Evolutionary conservation across 2,113 vertebrate species (phyloP), one percentile per base, ranked within the genome.

Genomic region (Athene noctua): DNA sequence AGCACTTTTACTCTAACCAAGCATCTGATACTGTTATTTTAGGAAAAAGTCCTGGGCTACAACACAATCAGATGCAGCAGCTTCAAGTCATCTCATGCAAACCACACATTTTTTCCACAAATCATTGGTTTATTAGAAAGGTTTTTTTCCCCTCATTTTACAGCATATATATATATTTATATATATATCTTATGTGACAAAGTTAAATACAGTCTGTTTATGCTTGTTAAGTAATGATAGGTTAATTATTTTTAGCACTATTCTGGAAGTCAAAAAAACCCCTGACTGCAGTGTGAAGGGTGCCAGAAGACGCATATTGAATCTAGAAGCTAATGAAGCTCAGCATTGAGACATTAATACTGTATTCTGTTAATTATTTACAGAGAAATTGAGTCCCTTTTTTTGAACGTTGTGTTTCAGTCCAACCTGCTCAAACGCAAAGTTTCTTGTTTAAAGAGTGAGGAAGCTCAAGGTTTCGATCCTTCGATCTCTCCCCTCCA

Each of bases 71-170:
- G 17, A 15, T 26, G 47, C 29, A 34, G 36, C 85, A 55, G 74
- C 73, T 78, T 42, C 61, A 20, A 54, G 10, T 40, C 70, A 38
- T 8, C 44, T 14, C 68, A 63, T 14, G 7, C n/a, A 38, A 65
- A 65, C 44, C 92, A 95, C 82, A 66, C 86, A 20, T 59, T 38
- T 34, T 80, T 80, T 97, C 96, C 98, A 98, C 97, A 98, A 97
- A 98, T 97, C 95, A 96, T 96, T 96, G 97, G 97, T 98, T 98
- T 98, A 98, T 98, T 98, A 98, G 97, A 98, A 98, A 98, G 95
- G 97, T 94, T 97, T 88, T 54, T 75, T 84, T 62, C 94, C 95
- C 97, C 97, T 96, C 97, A 96, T 96, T 98, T 97, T 98, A 98
- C 98, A 98, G 97, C 97, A 96, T 97, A 97, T 98, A 97, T 97